phyloP scores from a whole-genome alignment of 2,888 invertebrate genomes.

The Prionchulus punctatus region DNA sequence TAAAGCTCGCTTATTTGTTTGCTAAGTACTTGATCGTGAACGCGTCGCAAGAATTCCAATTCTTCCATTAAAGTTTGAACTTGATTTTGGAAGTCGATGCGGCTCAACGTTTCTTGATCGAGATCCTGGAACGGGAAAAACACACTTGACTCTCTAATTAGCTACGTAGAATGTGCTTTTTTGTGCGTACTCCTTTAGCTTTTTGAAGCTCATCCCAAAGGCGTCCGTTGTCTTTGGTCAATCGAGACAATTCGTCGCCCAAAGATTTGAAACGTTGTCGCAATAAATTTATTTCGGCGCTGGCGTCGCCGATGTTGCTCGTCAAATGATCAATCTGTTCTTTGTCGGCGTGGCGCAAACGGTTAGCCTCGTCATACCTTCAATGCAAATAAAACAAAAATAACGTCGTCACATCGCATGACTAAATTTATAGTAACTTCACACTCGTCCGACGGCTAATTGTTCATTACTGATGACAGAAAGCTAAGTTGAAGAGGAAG shows the following conservation, averaged over 20 bases:
- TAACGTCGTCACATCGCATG: no score
- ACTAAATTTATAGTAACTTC: no score
- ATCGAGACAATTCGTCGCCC: slow-evolving; percentile 29
- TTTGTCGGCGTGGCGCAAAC: slow-evolving; percentile 24
- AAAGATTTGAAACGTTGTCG: slow-evolving; percentile 26
- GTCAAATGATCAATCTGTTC: slow-evolving; percentile 28
- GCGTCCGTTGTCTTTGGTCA: slow-evolving; percentile 25
- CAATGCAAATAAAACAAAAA: no score
- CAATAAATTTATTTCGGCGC: slow-evolving; percentile 30
- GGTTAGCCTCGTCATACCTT: slow-evolving; percentile 27
- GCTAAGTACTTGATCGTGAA: slow-evolving; percentile 16
- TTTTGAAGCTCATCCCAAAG: slow-evolving; percentile 31
- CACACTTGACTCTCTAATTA: no score
- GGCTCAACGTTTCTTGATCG: slow-evolving; percentile 35
- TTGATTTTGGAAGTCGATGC: slow-evolving; percentile 33
- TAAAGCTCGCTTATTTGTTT: no score
- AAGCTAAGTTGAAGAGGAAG: no score
- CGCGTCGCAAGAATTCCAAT: slow-evolving; percentile 28
- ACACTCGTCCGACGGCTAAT: no score
- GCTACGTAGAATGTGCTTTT: not conserved
- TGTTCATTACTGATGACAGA: no score
- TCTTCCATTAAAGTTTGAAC: slow-evolving; percentile 33
- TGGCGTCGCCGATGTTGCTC: slow-evolving; percentile 26
- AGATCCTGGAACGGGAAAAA: slow-evolving; percentile 19
- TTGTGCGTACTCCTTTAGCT: slow-evolving; percentile 20